Evolutionary conservation across 2,888 invertebrate genomes (phyloP).

Genomic region (Gibbula magus): DNA sequence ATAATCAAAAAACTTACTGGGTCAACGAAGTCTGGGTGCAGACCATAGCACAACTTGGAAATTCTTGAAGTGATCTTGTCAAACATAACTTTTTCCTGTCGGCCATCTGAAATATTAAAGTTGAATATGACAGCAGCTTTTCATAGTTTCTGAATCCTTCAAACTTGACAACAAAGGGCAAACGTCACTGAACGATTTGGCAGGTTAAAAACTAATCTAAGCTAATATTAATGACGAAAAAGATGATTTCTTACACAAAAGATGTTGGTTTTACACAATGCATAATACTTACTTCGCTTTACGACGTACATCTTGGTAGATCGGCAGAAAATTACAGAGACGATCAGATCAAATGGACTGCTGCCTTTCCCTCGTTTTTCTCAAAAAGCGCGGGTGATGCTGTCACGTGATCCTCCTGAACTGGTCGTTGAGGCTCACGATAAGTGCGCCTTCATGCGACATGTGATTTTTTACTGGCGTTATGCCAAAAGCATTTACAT

Average conservation of each 20-base stretch:
- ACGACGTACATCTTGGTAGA: conserved; percentile 26
- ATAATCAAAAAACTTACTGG: conserved; percentile 83
- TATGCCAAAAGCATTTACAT: too few relatives aligned
- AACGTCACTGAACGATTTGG: background rate
- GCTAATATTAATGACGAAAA: background rate
- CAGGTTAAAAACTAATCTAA: background rate
- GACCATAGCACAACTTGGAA: conserved; percentile 93
- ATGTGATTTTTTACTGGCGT: too few relatives aligned
- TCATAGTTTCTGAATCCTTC: too few relatives aligned
- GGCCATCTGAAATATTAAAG: conserved; percentile 81
- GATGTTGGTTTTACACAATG: background rate
- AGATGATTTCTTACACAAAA: background rate
- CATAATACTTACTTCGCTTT: conserved; percentile 23
- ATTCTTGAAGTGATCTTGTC: conserved; percentile 99
- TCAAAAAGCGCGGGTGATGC: background rate
- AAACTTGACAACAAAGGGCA: background rate
- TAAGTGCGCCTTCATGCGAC: too few relatives aligned
- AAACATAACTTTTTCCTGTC: conserved; percentile 93
- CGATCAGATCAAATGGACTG: background rate
- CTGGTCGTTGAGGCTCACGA: background rate
- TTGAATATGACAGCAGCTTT: background rate
- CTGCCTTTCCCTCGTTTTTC: background rate
- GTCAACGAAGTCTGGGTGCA: conserved; percentile 96
- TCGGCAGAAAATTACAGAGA: background rate
- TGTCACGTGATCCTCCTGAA: background rate